Base-by-base conservation (phyloP, 2,113 vertebrate species). In the Pygoscelis adeliae region DNA sequence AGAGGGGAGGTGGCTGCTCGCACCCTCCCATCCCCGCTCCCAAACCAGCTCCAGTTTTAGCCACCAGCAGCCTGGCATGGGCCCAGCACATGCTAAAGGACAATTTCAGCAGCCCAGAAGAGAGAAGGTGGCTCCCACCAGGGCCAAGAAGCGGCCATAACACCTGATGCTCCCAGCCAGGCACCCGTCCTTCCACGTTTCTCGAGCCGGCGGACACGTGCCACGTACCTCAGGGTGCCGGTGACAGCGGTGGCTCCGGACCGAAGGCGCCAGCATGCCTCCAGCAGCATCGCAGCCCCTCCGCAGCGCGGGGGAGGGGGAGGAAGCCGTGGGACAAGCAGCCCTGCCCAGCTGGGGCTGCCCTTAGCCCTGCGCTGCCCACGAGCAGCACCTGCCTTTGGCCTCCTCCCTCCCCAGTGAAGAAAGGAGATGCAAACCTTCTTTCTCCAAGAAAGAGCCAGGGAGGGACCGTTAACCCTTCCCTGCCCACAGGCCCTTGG, bases 121-220 rank as follows among this genome's bases (percentile, higher is more conserved):
- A 53, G 27, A 36, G 15, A 25, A 61, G n/a, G n/a, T 1, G 4
- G 12, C 67, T 80, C 67, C 49, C 40, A 16, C 16, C 34, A 27
- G 61, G 34, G 55, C 74, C 22, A 14, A 84, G 34, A 25, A 55
- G n/a, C 1, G 2, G 38, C 13, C 5, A 2, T 10, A 26, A 16
- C 3, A 17, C 30, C 19, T 0, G 5, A 5, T 7, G 11, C 44
- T 42, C 42, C 42, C 42, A 42, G 42, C 42, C 6, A 3, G 6
- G 7, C 42, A 44, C 58, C 5, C 0, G 0, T 4, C 2, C 9
- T 15, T 4, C 62, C 34, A 4, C 0, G 1, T 26, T 38, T 55
- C 67, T 10, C 38, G 47, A 42, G 77, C 42, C 42, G 42, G 25
- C 15, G 62, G 36, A 15, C 1, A 1, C 0, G 3, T 21, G 38